Conservation (phyloP, 2,113 vertebrate genomes). For the Sterrhoptilus dennistouni region DNA sequence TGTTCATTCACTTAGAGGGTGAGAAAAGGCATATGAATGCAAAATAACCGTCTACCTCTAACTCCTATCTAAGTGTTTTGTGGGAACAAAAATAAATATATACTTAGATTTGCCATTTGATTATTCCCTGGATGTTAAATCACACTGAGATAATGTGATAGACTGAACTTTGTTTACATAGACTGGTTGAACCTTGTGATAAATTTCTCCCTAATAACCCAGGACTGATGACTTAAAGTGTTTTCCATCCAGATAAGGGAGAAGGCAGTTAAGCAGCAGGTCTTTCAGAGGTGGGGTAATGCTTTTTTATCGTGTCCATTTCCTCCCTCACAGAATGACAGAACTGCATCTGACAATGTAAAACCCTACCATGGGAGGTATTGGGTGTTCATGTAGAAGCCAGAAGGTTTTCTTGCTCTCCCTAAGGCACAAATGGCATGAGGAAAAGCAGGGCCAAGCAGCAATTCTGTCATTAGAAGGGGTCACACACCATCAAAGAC, state of each 20-base stretch:
- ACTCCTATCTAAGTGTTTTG: neutral
- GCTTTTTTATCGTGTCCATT: rapidly evolving
- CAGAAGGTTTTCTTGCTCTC: neutral
- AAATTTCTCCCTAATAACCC: neutral
- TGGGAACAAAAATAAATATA: neutral
- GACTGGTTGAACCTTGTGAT: neutral
- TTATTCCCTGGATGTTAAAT: neutral
- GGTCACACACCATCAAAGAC: neutral
- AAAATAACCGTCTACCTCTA: neutral
- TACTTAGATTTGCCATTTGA: neutral
- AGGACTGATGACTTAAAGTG: neutral
- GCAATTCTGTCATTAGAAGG: neutral
- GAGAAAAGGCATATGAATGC: neutral
- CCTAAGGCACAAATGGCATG: neutral
- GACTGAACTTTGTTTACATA: neutral
- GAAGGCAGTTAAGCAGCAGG: neutral
- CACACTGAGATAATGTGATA: neutral
- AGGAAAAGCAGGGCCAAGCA: neutral
- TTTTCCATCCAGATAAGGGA: neutral
- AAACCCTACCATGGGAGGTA: neutral
- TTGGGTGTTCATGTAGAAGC: neutral
- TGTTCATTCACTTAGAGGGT: neutral
- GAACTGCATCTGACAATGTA: neutral
- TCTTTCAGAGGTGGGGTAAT: neutral
- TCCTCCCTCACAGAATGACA: neutral